phyloP scores from a whole-genome alignment of 1,140 invertebrate genomes.

The Heliconius eleuchia region DNA sequence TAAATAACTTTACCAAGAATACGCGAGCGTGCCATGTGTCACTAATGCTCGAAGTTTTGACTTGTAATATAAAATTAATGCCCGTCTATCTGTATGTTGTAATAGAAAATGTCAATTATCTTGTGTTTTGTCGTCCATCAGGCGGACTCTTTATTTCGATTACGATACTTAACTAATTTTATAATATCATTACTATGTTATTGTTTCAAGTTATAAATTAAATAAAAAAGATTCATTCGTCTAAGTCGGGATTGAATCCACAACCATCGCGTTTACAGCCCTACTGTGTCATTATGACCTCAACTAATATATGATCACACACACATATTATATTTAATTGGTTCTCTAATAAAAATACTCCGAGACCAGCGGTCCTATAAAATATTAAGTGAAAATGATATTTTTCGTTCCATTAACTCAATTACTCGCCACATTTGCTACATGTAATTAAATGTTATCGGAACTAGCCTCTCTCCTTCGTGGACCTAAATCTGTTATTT shows the following conservation, averaged over 20 bases:
- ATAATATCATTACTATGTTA: too few species aligned
- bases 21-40: constrained; percentile 9
- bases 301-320: too few species aligned
- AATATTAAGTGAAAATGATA: constrained; percentile 2
- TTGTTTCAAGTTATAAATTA: too few species aligned
- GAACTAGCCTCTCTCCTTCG: neutral
- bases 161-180: too few species aligned
- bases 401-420: constrained; percentile 7
- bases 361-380: neutral
- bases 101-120: neutral
- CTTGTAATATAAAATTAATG: constrained; percentile 9
- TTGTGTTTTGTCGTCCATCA: neutral
- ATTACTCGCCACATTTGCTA: constrained; percentile 12
- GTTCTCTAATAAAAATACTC: neutral
- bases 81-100: neutral
- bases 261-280: too few species aligned
- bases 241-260: too few species aligned
- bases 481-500: neutral
- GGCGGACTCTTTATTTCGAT: too few species aligned
- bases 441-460: constrained; percentile 13
- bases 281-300: too few species aligned
- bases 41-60: constrained; percentile 16
- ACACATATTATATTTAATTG: neutral
- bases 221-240: too few species aligned
- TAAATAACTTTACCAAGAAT: constrained; percentile 15